Evolutionary conservation across 2,888 invertebrate genomes (phyloP), one percentile per base, ranked within the genome.

Genomic region (Fragum whitleyi): DNA sequence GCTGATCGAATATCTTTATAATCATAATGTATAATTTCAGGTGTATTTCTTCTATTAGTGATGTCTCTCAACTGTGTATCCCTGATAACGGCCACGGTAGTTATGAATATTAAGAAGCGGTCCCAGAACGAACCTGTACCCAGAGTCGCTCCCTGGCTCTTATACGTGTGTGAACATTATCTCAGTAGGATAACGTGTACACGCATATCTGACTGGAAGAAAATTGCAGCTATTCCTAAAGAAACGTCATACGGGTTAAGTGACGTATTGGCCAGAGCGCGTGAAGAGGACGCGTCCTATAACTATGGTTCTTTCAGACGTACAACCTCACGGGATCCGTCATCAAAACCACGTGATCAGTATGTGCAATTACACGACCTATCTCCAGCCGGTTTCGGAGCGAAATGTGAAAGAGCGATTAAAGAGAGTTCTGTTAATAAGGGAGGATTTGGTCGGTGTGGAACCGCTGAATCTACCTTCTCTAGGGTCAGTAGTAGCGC

Each of bases 41-140:
- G 93, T 59, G 87, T 93, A 16, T 93, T 93, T 73, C 88, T 93
- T 59, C 88, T 92, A 39, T 83, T 93, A 73, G 93, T 94, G 53
- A 94, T 93, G 93, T 93, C 94, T 0, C 86, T 94, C 72, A 94
- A 93, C 86, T 92, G 93, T 78, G 88, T 93, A 23, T 93, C 94
- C 1, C 87, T 94, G 67, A 91, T 94, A 75, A 91, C 92, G 86
- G 93, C 94, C 28, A 93, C 94, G 0, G 77, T 93, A 7, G 90
- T 93, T 19, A 92, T 94, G 90, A 93, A 93, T 83, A 90, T 94
- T 53, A 93, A 93, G 80, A 91, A 91, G 77, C 87, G 90, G 26
- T 92, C 91, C 0, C 91, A 92, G 72, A 85, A 87, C 23, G 86
- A 89, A 16, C 90, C 88, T 3, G 89, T 91, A 55, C 92, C 92